Evolutionary conservation across 2,797 vertebrate species (phyloP), one percentile per base, ranked within the genome.

Genomic region (Muscicapa striata): DNA sequence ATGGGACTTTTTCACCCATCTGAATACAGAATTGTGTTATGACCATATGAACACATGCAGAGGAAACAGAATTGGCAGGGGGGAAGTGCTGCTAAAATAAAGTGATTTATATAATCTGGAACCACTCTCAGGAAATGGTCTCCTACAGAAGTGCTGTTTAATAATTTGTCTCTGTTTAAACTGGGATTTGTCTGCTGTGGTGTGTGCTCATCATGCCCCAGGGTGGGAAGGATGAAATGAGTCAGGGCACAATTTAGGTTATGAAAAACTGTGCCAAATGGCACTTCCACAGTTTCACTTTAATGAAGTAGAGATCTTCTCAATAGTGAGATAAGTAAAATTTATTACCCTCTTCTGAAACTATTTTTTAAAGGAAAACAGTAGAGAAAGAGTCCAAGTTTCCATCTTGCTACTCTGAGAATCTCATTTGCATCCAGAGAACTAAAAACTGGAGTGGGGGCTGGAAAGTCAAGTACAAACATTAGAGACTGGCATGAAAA

Each of bases 101-200:
- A 94, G 67, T 84, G 89, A 94, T 95, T 97, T 90, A 82, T 88
- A 81, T 82, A 21, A 89, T 95, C 94, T 63, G n/a, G 43, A 96
- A 54, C 30, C 46, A 55, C 41, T 89, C 81, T 95, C 51, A 52
- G 86, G 91, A 89, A 95, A 89, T 54, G 22, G 54, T 83, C 57
- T 27, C 30, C 41, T 78, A 34, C 41, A 68, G n/a, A 94, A 95
- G 38, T 76, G 38, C 72, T 94, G 43, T 32, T 91, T 91, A 92
- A 84, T 95, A 94, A 96, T 95, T 94, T 86, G 82, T 48, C 79
- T 46, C 80, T 85, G 82, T 89, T 92, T 81, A 91, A 96, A 84
- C 62, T 75, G 81, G 77, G 55, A 55, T 87, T 59, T 91, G 19
- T 70, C 76, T 94, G n/a, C 61, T 75, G 46, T 74, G 27, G 26